Base-by-base conservation (phyloP, 2,797 vertebrate species). In the Muscicapa striata region DNA sequence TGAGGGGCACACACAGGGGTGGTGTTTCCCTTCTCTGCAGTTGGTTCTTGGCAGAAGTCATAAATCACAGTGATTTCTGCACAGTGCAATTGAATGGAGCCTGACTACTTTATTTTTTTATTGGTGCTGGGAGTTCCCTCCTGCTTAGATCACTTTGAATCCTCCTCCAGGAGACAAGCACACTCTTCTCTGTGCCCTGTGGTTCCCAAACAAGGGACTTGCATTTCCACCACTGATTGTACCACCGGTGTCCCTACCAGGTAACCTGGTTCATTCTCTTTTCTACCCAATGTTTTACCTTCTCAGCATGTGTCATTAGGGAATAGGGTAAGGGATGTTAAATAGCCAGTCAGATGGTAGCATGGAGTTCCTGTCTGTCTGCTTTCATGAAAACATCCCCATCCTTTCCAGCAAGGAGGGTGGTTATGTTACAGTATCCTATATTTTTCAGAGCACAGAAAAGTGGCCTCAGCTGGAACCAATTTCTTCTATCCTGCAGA, bases 1-100 rank as follows among this genome's bases (percentile, higher is more conserved):
- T 66, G 82, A 84, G 83, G 80, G 79, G 85, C 69, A 77, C 83
- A 61, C 13, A 16, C 49, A 40, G 80, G 68, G 64, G 29, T 49
- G 59, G 4, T 4, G 70, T 59, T 89, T 92, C 51, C 43, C n/a
- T 46, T 69, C 72, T 57, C 58, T 76, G 73, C 76, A 46, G 6
- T 46, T 86, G 79, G 15, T 19, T 86, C 51, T 82, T 34, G 55
- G 59, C 89, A 86, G 69, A 79, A 96, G 26, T 78, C 66, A 29
- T 91, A 92, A 95, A 94, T 92, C 62, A 79, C 17, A 17, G 58
- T 52, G 45, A 85, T 73, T 96, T 92, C 89, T 92, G 48, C 57
- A 29, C 69, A 15, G 21, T 57, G 51, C 76, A 75, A 6, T 43
- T 84, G 82, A 78, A 78, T 67, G 69, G 76, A 81, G 73, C 38